phyloP scores from a whole-genome alignment of 2,888 invertebrate genomes.

The Leptopilina syphax region DNA sequence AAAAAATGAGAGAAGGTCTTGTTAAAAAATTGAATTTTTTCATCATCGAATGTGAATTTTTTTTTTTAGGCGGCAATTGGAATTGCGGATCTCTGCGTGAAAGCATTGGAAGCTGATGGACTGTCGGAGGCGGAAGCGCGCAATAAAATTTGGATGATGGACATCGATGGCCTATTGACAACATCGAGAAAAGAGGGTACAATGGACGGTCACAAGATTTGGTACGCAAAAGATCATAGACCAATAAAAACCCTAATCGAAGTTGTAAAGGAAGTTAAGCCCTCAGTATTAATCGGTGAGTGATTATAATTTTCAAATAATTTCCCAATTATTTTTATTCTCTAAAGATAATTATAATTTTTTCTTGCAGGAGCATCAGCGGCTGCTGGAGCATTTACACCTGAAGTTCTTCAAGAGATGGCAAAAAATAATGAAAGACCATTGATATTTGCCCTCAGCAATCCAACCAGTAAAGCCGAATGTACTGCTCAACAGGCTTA shows the following conservation, averaged over 20 bases:
- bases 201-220: slow-evolving; percentile 84
- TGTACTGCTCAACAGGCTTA: slow-evolving; percentile 98
- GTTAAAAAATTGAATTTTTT: too few species aligned
- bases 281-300: slow-evolving; percentile 91
- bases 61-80: slow-evolving; percentile 89
- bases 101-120: slow-evolving; percentile 90
- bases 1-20: too few species aligned
- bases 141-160: slow-evolving; percentile 96
- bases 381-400: slow-evolving; percentile 92
- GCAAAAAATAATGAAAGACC: slow-evolving; percentile 91
- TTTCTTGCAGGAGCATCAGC: slow-evolving; percentile 90
- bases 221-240: slow-evolving; percentile 87
- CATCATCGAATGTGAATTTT: not conserved
- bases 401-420: slow-evolving; percentile 92
- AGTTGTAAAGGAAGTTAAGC: slow-evolving; percentile 90
- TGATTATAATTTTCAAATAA: slow-evolving; percentile 47
- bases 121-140: slow-evolving; percentile 84
- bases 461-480: slow-evolving; percentile 98
- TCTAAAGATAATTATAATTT: slow-evolving; percentile 33
- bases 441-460: slow-evolving; percentile 97
- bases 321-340: not conserved
- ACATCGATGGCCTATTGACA: slow-evolving; percentile 93
- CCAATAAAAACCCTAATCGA: slow-evolving; percentile 88
- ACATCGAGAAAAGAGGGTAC: slow-evolving; percentile 82
- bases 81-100: slow-evolving; percentile 92